Conservation (phyloP, 2,113 vertebrate species). For the Otolemur garnettii region DNA sequence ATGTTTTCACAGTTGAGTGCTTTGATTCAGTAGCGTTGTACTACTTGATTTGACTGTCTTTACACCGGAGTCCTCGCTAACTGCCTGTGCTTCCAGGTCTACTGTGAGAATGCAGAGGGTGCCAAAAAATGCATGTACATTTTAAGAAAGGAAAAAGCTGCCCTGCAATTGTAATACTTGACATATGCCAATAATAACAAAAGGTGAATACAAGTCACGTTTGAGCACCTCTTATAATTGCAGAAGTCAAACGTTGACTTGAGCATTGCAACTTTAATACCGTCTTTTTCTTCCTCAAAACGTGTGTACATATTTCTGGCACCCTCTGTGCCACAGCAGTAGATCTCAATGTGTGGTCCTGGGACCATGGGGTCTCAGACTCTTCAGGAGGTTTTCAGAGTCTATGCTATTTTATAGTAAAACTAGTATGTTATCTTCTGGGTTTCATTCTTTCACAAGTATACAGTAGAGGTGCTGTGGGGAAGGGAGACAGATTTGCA, state of each 20-base stretch:
- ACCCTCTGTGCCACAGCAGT: background rate
- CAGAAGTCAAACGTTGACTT: too few relatives aligned
- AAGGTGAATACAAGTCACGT: too few relatives aligned
- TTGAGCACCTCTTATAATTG: too few relatives aligned
- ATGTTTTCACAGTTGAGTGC: background rate
- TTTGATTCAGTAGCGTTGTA: background rate
- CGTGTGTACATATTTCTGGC: too few relatives aligned
- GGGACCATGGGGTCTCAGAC: background rate
- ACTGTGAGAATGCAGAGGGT: background rate
- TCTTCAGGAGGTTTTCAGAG: background rate
- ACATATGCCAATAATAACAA: too few relatives aligned
- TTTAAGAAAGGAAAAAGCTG: too few relatives aligned
- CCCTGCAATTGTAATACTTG: too few relatives aligned
- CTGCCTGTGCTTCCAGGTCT: background rate
- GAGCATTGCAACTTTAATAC: too few relatives aligned
- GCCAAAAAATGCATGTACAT: too few relatives aligned
- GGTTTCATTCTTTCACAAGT: background rate
- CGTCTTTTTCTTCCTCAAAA: too few relatives aligned
- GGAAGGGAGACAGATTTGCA: too few relatives aligned
- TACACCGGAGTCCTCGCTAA: background rate
- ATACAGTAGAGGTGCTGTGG: background rate
- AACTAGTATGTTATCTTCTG: background rate
- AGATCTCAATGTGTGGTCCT: background rate
- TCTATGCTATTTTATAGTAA: background rate
- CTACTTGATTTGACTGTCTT: background rate